These are phyloP conservation scores for Andrena marginata DNA, from an alignment of 2,888 invertebrate genomes.

Conservation along the genomic window DNA sequence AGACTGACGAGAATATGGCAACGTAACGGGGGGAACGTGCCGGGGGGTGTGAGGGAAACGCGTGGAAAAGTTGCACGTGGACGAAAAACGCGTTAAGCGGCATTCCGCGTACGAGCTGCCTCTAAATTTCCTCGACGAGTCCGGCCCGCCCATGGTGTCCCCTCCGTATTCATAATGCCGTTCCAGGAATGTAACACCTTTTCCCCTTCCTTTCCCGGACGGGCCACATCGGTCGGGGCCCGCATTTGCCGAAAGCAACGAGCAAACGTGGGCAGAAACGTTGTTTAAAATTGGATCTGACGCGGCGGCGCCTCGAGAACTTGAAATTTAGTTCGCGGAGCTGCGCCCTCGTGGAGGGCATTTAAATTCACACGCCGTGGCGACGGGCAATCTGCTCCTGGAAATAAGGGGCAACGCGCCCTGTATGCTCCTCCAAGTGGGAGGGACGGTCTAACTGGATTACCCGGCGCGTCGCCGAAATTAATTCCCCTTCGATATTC, in stretches of 20 bases:
- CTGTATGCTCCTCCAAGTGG: slow-evolving; percentile 47
- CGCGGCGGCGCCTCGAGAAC: not conserved
- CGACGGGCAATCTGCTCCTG: slow-evolving; percentile 54
- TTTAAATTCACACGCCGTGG: slow-evolving; percentile 58
- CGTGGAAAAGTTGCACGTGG: slow-evolving; percentile 24
- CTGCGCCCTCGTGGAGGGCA: slow-evolving; percentile 27
- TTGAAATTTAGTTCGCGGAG: not conserved
- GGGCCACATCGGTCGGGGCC: too few relatives aligned
- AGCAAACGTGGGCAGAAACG: not conserved
- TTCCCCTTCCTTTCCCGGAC: not conserved
- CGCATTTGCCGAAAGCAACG: not conserved
- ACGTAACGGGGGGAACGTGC: slow-evolving; percentile 54
- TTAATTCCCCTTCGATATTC: slow-evolving; percentile 66
- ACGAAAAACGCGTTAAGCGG: slow-evolving; percentile 55
- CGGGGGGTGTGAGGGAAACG: slow-evolving; percentile 30
- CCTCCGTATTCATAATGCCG: slow-evolving; percentile 14
- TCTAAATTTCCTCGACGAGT: slow-evolving; percentile 32
- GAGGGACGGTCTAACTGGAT: slow-evolving; percentile 67
- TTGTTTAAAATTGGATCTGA: slow-evolving; percentile 23
- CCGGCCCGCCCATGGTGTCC: not conserved
- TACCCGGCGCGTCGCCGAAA: slow-evolving; percentile 64
- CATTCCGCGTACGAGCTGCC: not conserved
- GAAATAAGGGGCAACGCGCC: slow-evolving; percentile 57
- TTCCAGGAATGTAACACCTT: slow-evolving; percentile 33
- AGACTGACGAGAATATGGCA: slow-evolving; percentile 70